Base-by-base conservation (phyloP, 2,113 vertebrate genomes). In the Trogon surrucura region DNA sequence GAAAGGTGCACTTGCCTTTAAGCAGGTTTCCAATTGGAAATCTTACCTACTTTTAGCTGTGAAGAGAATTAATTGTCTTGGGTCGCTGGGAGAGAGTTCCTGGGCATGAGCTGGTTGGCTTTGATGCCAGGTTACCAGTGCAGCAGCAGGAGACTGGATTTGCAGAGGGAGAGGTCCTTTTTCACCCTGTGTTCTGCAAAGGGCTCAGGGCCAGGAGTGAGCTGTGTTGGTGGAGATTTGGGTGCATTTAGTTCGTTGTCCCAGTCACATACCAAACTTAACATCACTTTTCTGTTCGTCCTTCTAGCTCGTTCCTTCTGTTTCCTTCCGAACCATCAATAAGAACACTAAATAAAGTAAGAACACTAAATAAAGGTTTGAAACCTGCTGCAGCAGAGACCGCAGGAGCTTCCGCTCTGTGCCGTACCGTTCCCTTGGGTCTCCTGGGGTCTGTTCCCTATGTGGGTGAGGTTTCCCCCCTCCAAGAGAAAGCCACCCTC, bases 371-470 rank as follows among this genome's bases (percentile, higher is more conserved):
- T 5, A n/a, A 36, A 47, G 45, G 50, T 36, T 65, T 54, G 51
- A 60, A 88, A 50, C 45, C 27, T 32, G 4, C 36, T 56, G 53
- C 58, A 72, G 51, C 38, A 32, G 67, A 64, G 27, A 34, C 11
- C 0, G 2, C 6, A n/a, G 61, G 47, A 72, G 64, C 38, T 66
- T 70, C 17, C 0, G 2, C 17, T 2, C 17, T 44, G 38, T 54
- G n/a, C 47, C 21, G 2, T n/a, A 22, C 12, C 18, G 41, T 77
- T 54, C n/a, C 34, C 12, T 38, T 57, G 23, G 6, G 23, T 23
- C n/a, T 72, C 25, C 21, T 26, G 20, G 27, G 14, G 6, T 79
- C 83, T 53, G 27, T 21, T 64, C 36, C 27, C 44, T 64, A 11
- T 5, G 1, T 32, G 29, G 21, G 57, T 41, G 25, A 44, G 4